Base-by-base conservation (phyloP, 2,888 invertebrate species). In the Lasioglossum figueresi region DNA sequence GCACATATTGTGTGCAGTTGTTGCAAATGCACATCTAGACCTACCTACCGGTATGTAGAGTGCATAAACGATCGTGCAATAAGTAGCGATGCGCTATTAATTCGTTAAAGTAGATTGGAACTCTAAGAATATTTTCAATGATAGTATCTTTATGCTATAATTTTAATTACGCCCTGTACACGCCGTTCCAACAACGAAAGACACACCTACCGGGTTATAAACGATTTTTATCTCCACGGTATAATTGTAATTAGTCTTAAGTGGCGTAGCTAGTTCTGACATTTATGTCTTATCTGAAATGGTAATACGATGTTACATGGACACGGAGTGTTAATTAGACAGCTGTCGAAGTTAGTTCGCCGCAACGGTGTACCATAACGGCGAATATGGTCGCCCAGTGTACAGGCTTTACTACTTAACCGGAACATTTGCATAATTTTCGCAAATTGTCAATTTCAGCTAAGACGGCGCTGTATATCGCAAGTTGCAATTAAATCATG, bases 181-280 rank as follows among this genome's bases (percentile, higher is more conserved):
- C 12, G 1, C 23, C 2, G 37, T 1, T 23, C 10, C 4, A 23
- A 68, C 23, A 43, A 43, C 14, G 40, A 72, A 68, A 19, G 81
- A 37, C 85, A 88, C 82, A 27, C 88, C 87, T 68, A 74, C 59
- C 66, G 5, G 4, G 37, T 40, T 43, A 37, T 43, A 37, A 83
- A 82, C 56, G 77, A 85, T 48, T 72, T 73, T 84, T 88, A 87
- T 89, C 87, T 40, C 43, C 6, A 16, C 56, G 80, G 79, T 70
- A 82, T 83, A 70, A 80, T 59, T 78, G 59, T 85, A 89, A 89
- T 91, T 89, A 88, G 73, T 73, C 68, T 48, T n/a, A 16, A 27
- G 48, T 72, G 37, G 23, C 59, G n/a, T 16, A 27, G 45, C 40
- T 48, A 14, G 66, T 68, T 48, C 37, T 56, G 10, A 66, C 48